Evolutionary conservation across 1,140 invertebrate genomes (phyloP).

Genomic region (Papilio aristodemus): DNA sequence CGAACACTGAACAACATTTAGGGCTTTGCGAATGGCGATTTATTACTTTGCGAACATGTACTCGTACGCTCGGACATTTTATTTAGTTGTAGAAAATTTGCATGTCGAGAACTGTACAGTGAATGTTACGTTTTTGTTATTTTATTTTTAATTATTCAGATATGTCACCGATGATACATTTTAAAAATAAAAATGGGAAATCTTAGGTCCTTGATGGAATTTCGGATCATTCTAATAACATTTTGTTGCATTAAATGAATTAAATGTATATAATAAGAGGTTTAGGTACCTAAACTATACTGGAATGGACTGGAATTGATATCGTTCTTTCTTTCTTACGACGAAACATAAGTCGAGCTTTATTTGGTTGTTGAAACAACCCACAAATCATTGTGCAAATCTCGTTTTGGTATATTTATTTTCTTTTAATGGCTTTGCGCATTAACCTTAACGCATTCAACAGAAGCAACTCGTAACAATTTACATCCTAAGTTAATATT

Average conservation of each 20-base stretch:
- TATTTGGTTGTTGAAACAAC: constrained; percentile 13
- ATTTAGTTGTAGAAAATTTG: constrained; percentile 1
- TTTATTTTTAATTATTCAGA: neutral
- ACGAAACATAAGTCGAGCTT: too few species aligned
- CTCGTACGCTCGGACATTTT: constrained; percentile 7
- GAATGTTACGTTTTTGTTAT: neutral
- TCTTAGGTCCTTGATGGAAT: too few species aligned
- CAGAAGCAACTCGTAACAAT: constrained; percentile 17
- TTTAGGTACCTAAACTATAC: too few species aligned
- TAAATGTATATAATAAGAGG: too few species aligned
- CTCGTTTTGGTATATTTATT: constrained; percentile 17
- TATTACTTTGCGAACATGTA: constrained; percentile 16
- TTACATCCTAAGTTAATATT: constrained; percentile 4
- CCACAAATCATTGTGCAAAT: constrained; percentile 20
- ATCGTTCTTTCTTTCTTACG: too few species aligned
- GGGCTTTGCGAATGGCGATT: constrained; percentile 10
- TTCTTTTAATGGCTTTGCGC: constrained; percentile 20
- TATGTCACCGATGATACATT: too few species aligned
- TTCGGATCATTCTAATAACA: too few species aligned
- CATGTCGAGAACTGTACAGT: neutral
- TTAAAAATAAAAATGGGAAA: too few species aligned
- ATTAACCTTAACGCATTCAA: constrained; percentile 22
- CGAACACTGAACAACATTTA: constrained; percentile 8
- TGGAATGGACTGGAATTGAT: too few species aligned
- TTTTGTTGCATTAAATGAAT: too few species aligned